Base-by-base conservation (phyloP, 2,797 vertebrate genomes). In the Halcyon chelicuti region DNA sequence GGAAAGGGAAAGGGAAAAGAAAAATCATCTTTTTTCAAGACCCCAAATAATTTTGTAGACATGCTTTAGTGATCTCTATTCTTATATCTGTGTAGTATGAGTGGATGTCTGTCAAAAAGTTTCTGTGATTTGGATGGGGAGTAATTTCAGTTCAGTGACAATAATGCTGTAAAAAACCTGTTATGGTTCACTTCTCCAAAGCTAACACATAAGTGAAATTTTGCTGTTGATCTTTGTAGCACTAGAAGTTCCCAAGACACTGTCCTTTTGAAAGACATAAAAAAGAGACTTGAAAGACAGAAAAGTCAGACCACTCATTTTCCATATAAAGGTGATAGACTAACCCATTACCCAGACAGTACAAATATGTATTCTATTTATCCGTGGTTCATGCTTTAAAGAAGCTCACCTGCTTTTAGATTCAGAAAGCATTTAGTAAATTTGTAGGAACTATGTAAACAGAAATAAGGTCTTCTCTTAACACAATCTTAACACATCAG, bases 261-360 rank as follows among this genome's bases (percentile, higher is more conserved):
- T 62, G 39, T 78, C 20, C 31, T 88, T 92, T 91, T 75, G 66
- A 91, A 94, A 84, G 60, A 74, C 9, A 75, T 68, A 67, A 95
- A 39, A 39, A 68, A 81, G 6, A 20, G 14, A 68, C 86, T 84
- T 62, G 39, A 94, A 93, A 94, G 35, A 37, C 14, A 54, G 35
- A 52, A 46, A 84, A 55, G 39, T 74, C 75, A 75, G 68, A 86
- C 15, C 5, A 13, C 29, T 81, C 40, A 55, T n/a, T 77, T 86
- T 58, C 21, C 68, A 22, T 39, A 12, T 33, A 42, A 85, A 73
- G 66, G 55, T 81, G 81, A 68, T 18, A 78, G 76, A 71, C 11
- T 54, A 81, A 72, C n/a, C 62, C 75, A 29, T 88, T 83, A 62
- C 7, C 29, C 39, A 83, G 28, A 29, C 19, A 91, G 52, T 54